Evolutionary conservation across 2,113 vertebrate genomes (phyloP), one percentile per base, ranked within the genome.

Genomic region (Probosciger aterrimus): DNA sequence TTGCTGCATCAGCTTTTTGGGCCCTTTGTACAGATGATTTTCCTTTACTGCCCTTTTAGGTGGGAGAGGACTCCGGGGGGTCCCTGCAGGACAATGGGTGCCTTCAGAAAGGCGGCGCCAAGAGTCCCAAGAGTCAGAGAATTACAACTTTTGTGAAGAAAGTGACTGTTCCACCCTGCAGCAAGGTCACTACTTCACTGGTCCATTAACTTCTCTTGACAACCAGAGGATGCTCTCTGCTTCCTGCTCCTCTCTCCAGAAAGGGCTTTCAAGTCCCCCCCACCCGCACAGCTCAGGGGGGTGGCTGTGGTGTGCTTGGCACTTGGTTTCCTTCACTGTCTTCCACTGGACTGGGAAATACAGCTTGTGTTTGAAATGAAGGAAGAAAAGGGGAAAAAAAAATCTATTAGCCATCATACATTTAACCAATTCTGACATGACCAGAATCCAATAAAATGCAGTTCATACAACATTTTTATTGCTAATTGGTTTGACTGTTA

Each of bases 401-500:
- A 80, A 39, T 31, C 53, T 75, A 67, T 53, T 62, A 86, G 89
- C 52, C 74, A 60, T 90, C 86, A 74, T n/a, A 71, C 46, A 19
- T 44, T 95, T 82, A 88, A 90, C 91, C 77, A 82, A 78, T 90
- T 94, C 79, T 5, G 2, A 79, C 91, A 81, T 82, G 88, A 95
- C 94, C 93, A 78, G 95, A 97, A 96, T 96, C 95, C 96, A 95
- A 52, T 96, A 91, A 97, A 96, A 93, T 33, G 41, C 89, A 89
- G 88, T 63, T 90, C 89, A 68, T 91, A 80, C 93, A 81, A 95
- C 93, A 93, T 94, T 96, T 96, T 92, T 94, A 90, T 91, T 93
- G 95, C 95, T 97, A 95, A 97, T 97, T 95, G 96, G 94, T 81
- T 95, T 96, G 95, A 96, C 96, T 88, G 93, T 97, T 94, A 96